phyloP scores from a whole-genome alignment of 2,113 vertebrate species.

The Pluvianellus socialis region DNA sequence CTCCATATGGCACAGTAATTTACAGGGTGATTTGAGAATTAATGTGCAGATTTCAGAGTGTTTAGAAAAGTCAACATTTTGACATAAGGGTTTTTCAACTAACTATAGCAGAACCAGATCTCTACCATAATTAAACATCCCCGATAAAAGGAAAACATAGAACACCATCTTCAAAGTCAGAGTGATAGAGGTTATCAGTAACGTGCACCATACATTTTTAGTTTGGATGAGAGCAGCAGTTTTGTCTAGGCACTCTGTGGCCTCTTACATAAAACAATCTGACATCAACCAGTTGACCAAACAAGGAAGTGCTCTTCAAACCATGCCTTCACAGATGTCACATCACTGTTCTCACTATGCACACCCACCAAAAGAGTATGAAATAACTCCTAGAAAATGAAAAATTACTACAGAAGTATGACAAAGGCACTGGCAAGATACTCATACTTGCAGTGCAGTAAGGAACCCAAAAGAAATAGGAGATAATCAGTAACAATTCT shows the following conservation, averaged over 20 bases:
- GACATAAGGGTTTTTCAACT: not conserved
- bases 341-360: not conserved
- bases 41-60: not conserved
- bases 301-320: not conserved
- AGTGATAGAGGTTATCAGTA: not conserved
- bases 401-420: not conserved
- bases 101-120: not conserved
- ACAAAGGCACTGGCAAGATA: not conserved
- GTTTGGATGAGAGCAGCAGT: not conserved
- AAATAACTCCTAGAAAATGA: not conserved
- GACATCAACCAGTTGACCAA: not conserved
- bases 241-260: not conserved
- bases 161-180: not conserved
- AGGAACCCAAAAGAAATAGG: not conserved
- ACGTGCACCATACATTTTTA: not conserved
- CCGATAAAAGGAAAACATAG: not conserved
- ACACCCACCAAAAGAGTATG: not conserved
- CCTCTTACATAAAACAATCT: not conserved
- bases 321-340: not conserved
- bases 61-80: not conserved
- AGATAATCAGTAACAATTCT: not conserved
- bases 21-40: not conserved
- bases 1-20: not conserved
- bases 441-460: not conserved
- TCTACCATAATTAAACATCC: not conserved